phyloP scores from a whole-genome alignment of 2,113 vertebrate genomes.

The Syngnathus scovelli region DNA sequence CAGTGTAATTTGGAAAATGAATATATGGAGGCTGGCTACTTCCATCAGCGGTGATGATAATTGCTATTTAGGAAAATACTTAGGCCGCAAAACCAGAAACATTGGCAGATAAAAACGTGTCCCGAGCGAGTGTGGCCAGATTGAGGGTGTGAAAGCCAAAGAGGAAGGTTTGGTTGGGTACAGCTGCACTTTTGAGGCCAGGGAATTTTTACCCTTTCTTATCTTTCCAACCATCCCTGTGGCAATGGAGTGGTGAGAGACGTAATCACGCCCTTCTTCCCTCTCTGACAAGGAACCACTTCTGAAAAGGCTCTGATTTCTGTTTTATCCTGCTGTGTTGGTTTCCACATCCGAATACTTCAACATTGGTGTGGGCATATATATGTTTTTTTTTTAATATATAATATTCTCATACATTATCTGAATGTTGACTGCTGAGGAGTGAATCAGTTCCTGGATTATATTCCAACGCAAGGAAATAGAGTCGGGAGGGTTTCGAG shows the following conservation, averaged over 20 bases:
- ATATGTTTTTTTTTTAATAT: too few species aligned
- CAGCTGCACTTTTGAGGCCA: constrained; percentile 34
- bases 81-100: constrained; percentile 45
- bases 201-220: constrained; percentile 34
- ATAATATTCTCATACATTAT: too few species aligned
- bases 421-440: neutral
- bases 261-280: constrained; percentile 45
- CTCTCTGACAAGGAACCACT: constrained; percentile 36
- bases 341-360: constrained; percentile 19
- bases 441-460: constrained; percentile 20
- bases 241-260: constrained; percentile 36
- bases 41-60: constrained; percentile 76
- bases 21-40: constrained; percentile 62
- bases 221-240: constrained; percentile 33
- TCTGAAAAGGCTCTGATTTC: constrained; percentile 47
- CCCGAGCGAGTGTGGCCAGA: neutral
- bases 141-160: constrained; percentile 39
- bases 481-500: constrained; percentile 42
- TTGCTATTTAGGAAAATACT: constrained; percentile 57
- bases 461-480: constrained; percentile 16
- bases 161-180: constrained; percentile 20
- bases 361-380: neutral
- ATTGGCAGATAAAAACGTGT: constrained; percentile 58
- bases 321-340: constrained; percentile 31
- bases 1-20: constrained; percentile 70